Base-by-base conservation (phyloP, 2,113 vertebrate species). In the Austrofundulus limnaeus region DNA sequence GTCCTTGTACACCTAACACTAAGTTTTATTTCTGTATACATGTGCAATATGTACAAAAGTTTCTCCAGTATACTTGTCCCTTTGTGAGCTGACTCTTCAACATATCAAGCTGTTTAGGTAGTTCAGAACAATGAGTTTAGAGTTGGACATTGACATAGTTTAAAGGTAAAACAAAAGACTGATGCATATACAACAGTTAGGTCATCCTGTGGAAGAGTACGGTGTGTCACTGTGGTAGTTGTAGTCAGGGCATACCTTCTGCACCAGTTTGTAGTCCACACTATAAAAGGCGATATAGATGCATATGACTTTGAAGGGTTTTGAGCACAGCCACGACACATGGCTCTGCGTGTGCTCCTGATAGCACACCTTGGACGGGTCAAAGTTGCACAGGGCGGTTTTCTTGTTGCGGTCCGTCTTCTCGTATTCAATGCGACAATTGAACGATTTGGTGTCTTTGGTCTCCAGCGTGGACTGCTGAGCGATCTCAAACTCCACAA, bases 221-320 rank as follows among this genome's bases (percentile, higher is more conserved):
- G 97, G 97, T 2, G 94, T 97, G 90, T 99, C 97, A 0, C 97
- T 99, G 80, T 99, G 97, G 85, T 99, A 99, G 80, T 99, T 99
- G 77, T 99, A 99, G 92, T 99, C 97, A 1, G 97, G 97, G 72
- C 97, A 99, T 64, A 99, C 97, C 84, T 99, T 99, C 64, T 99
- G 97, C 87, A 99, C 97, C 87, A 99, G 95, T 94, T 98, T 98
- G 83, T 99, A 99, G 88, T 99, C 97, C 42, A 96, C 92, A n/a
- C 97, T 99, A 93, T 98, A 98, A 87, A 99, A 99, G 54, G 96
- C 96, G 37, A 99, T 99, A 85, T 99, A 98, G 90, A 99, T 99
- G 92, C 97, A 99, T 83, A 99, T 99, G 62, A 99, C 97, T 84
- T 98, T 99, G 82, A 99, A 98, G 12, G 97, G 97, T 83, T 99